Conservation (phyloP, 1,140 invertebrate species). For the Arctopsyche grandis region DNA sequence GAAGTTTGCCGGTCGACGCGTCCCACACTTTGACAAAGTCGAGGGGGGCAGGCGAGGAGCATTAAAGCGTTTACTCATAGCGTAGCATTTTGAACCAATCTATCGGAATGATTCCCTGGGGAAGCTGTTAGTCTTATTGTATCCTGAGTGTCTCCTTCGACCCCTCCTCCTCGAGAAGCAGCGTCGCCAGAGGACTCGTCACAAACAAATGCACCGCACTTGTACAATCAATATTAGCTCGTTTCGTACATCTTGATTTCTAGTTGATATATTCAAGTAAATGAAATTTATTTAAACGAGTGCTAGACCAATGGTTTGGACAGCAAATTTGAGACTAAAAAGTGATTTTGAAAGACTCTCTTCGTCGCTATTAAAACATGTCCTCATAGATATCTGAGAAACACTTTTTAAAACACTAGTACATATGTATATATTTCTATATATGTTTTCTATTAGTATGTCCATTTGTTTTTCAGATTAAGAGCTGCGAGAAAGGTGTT, state of each 20-base stretch:
- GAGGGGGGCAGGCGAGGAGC: conserved; percentile 16
- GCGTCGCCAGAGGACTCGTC: not conserved
- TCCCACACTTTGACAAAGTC: conserved; percentile 1
- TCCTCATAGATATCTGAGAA: no score
- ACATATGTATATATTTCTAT: no score
- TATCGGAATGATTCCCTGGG: conserved; percentile 53
- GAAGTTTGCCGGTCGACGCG: not conserved
- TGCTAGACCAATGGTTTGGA: not conserved
- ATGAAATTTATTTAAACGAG: no score
- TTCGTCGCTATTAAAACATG: no score
- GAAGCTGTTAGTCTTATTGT: conserved; percentile 53
- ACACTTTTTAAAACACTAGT: no score
- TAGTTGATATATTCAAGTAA: not conserved
- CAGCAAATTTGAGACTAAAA: not conserved
- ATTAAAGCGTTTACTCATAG: conserved; percentile 40
- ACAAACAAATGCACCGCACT: conserved; percentile 39
- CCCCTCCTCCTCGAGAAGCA: not conserved
- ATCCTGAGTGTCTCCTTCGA: conserved; percentile 25
- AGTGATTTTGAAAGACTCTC: no score
- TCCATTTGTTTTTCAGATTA: no score
- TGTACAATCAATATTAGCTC: conserved; percentile 7
- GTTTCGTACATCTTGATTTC: not conserved
- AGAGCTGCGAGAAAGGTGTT: no score
- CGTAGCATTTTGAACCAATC: conserved; percentile 53
- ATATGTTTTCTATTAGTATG: no score